Evolutionary conservation across 37 sponge, comb jelly and placozoan genomes (phyloP), one percentile per base, ranked within the genome.

Genomic region (Ianthella basta): DNA sequence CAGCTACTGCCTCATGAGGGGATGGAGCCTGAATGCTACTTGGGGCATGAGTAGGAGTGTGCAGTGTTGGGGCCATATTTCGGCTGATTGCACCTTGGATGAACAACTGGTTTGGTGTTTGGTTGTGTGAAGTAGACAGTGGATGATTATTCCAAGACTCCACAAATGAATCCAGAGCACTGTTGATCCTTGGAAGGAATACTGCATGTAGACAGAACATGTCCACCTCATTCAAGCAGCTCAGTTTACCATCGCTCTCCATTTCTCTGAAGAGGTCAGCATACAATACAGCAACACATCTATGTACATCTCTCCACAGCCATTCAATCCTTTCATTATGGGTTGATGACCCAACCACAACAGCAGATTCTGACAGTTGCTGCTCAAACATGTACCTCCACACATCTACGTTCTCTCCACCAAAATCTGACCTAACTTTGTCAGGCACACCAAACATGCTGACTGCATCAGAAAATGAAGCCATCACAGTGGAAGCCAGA

Each of bases 81-180:
- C n/a, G n/a, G n/a, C n/a, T n/a, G n/a, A n/a, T n/a, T n/a, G n/a
- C n/a, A 69, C 78, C 54, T 4, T 50, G 37, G 5, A 70, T 20
- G 27, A 55, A 84, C 36, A 84, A 73, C 32, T 84, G 84, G 1
- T 36, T 14, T 27, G 68, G 83, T 35, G 83, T 56, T 82, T 14
- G 69, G 37, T 35, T 67, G 15, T 40, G 53, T 72, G 69, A 73
- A 10, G 84, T 84, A 25, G 84, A 84, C 8, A 84, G 0, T 36
- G 72, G 21, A 84, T 84, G 84, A 30, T 84, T 69, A 59, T 84
- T 84, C 84, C 84, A 84, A 37, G 39, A 30, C 27, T 15, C 27
- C 3, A 37, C 41, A 61, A 84, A 84, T 30, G 32, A 50, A 0
- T 25, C 8, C 30, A 84, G 59, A 44, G 25, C 10, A 25, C 44